A percentile compares a stretch with the other conserved stretches of the same genome.
Conservation (phyloP, 2,113 vertebrate genomes). For the Gila orcuttii region DNA sequence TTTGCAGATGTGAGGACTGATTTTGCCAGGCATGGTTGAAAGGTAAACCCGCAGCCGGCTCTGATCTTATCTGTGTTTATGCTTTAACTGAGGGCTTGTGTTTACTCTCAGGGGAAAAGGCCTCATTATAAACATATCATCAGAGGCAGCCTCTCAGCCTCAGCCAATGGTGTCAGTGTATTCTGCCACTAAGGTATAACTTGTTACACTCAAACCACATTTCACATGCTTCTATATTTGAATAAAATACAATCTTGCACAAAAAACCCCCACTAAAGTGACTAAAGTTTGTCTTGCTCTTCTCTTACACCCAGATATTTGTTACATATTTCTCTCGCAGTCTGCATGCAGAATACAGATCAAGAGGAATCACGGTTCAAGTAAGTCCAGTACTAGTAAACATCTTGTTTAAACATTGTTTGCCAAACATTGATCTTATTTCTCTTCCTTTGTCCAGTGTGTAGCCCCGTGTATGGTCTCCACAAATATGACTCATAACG, state of each 20-base stretch:
- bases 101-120: conserved; percentile 66
- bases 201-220: background rate
- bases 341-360: conserved; percentile 75
- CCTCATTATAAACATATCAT: conserved; percentile 78
- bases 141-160: conserved; percentile 62
- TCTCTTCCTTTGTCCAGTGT: conserved; percentile 65
- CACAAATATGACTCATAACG: conserved; percentile 73
- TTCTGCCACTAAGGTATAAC: conserved; percentile 73
- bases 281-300: background rate
- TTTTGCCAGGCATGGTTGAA: conserved; percentile 75
- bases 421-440: background rate
- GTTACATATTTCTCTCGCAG: conserved; percentile 74
- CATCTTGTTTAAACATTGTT: background rate
- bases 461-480: conserved; percentile 74
- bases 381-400: conserved; percentile 59
- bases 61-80: background rate
- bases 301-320: conserved; percentile 66
- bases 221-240: background rate
- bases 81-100: background rate
- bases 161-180: conserved; percentile 76
- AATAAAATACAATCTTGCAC: background rate
- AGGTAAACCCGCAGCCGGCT: conserved; percentile 63
- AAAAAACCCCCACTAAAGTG: background rate
- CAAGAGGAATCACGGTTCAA: conserved; percentile 77
- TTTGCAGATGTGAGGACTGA: conserved; percentile 72